Evolutionary conservation across 2,113 vertebrate species (phyloP).

Genomic region (Engraulis encrasicolus): DNA sequence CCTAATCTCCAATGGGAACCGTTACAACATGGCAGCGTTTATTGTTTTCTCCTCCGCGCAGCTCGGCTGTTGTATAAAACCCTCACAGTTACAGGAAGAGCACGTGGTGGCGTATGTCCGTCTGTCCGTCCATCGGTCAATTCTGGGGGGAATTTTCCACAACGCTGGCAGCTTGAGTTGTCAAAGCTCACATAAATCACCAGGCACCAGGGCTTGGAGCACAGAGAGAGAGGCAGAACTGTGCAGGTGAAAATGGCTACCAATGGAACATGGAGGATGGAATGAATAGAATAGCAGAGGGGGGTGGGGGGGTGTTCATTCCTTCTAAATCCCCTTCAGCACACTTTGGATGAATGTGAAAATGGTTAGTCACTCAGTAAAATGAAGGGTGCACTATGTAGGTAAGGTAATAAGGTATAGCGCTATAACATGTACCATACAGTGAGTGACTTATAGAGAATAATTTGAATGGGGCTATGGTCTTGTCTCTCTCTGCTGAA

Average conservation of each 20-base stretch:
- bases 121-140: not conserved
- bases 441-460: no score
- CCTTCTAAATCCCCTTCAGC: not conserved
- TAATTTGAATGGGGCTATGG: no score
- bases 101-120: not conserved
- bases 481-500: no score
- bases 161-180: not conserved
- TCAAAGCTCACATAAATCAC: not conserved
- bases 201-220: not conserved
- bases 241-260: not conserved
- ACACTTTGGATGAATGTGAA: no score
- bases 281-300: not conserved
- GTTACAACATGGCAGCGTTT: not conserved
- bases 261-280: not conserved
- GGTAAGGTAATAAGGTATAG: no score
- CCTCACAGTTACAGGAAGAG: constrained; percentile 12
- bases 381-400: not conserved
- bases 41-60: no score
- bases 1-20: not conserved
- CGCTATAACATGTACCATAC: no score
- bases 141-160: not conserved
- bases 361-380: constrained; percentile 7
- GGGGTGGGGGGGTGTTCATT: not conserved
- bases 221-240: not conserved
- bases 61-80: not conserved